Evolutionary conservation across 2,888 invertebrate genomes (phyloP).

Genomic region (Magallana nippona): DNA sequence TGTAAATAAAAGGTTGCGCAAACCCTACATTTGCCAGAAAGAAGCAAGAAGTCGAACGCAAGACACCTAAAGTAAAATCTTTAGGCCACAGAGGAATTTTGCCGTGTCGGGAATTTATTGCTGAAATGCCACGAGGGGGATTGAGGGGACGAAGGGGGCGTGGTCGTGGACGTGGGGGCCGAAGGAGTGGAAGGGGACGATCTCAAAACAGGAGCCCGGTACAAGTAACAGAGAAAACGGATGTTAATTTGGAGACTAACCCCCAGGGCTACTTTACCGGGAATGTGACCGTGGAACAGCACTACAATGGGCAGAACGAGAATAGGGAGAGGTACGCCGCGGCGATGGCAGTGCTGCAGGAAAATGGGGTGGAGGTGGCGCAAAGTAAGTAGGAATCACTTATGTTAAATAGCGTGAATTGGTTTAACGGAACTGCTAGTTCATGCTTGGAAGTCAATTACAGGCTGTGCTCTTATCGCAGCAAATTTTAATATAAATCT

Average conservation of each 20-base stretch:
- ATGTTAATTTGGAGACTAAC: constrained; percentile 68
- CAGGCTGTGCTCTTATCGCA: no score
- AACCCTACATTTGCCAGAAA: background rate
- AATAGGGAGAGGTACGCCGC: constrained; percentile 73
- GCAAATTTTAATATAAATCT: no score
- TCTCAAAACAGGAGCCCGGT: constrained; percentile 29
- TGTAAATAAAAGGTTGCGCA: background rate
- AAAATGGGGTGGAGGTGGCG: constrained; percentile 72
- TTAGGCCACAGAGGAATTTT: constrained; percentile 22
- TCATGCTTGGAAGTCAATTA: no score
- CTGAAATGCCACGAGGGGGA: constrained; percentile 44
- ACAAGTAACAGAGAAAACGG: constrained; percentile 44
- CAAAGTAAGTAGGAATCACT: constrained; percentile 70
- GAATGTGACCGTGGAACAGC: constrained; percentile 71
- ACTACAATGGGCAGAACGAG: constrained; percentile 70
- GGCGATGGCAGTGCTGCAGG: constrained; percentile 68
- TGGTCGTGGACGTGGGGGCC: constrained; percentile 55
- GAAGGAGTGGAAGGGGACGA: constrained; percentile 50
- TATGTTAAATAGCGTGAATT: background rate
- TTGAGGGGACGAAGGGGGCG: constrained; percentile 57
- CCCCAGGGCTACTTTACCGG: constrained; percentile 72
- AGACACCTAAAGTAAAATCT: constrained; percentile 11
- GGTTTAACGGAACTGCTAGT: background rate
- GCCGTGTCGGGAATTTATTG: background rate
- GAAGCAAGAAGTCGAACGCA: constrained; percentile 10